Percentiles rank a stretch among this genome's conserved stretches.
These are phyloP conservation scores for Anticlea derivata DNA, from an alignment of 2,888 invertebrate genomes.

Conservation along the genomic window DNA sequence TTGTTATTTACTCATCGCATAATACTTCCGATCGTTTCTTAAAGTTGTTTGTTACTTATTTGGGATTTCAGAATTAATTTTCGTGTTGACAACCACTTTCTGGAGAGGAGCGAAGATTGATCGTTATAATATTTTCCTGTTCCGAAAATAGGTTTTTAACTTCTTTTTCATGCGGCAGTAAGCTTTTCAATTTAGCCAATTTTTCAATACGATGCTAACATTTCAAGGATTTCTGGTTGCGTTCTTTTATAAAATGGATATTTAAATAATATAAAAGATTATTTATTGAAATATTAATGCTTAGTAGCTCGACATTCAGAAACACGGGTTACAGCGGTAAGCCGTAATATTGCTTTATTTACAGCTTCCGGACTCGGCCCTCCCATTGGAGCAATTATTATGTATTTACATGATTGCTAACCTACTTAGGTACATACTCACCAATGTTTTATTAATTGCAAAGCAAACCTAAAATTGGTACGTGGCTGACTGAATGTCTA, in stretches of 20 bases:
- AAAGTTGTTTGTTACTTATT: background rate
- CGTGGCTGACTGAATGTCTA: too few species aligned
- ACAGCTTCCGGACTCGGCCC: background rate
- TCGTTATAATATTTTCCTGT: conserved; percentile 19
- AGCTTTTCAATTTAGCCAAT: conserved; percentile 13
- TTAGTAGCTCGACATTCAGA: background rate
- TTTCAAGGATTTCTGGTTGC: background rate
- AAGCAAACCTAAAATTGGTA: too few species aligned
- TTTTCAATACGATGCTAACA: background rate
- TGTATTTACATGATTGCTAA: background rate
- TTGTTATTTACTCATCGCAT: conserved; percentile 10
- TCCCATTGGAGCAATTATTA: conserved; percentile 1
- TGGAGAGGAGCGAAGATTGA: conserved; percentile 24
- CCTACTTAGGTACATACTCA: background rate
- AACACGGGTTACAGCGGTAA: background rate
- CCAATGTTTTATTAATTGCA: conserved; percentile 7
- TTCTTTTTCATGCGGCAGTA: conserved; percentile 2
- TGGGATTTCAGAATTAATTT: conserved; percentile 18
- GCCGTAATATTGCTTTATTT: conserved; percentile 2
- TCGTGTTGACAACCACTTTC: conserved; percentile 23
- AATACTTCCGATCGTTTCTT: background rate
- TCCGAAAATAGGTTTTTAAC: conserved; percentile 10
- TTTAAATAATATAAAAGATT: background rate
- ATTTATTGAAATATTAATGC: too few species aligned
- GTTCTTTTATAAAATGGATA: too few species aligned